These are phyloP conservation scores for Adelphocoris suturalis DNA, from an alignment of 2,888 invertebrate genomes.

Conservation along the genomic window DNA sequence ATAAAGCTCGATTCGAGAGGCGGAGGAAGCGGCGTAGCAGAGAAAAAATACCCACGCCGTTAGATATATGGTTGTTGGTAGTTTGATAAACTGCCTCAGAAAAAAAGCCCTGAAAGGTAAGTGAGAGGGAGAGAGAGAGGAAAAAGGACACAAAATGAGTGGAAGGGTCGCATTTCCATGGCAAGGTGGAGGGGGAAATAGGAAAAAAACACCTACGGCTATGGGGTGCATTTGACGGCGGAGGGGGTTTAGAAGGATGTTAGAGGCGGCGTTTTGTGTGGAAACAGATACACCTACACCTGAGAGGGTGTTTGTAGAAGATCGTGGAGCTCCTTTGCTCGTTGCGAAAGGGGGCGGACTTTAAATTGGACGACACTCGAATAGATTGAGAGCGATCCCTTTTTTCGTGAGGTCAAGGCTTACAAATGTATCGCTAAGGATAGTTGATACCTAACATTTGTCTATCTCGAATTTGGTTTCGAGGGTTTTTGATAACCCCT, in stretches of 20 bases:
- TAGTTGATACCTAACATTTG: too few species aligned
- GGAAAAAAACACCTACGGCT: not conserved
- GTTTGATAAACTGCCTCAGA: slow-evolving; percentile 56
- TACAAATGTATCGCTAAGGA: too few species aligned
- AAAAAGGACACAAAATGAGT: slow-evolving; percentile 22
- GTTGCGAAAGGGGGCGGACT: not conserved
- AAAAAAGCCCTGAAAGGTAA: slow-evolving; percentile 11
- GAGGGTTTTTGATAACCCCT: too few species aligned
- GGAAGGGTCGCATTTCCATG: not conserved
- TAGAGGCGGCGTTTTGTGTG: not conserved
- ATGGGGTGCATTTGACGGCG: not conserved
- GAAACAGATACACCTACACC: too few species aligned
- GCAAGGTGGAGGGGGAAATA: not conserved
- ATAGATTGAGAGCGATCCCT: not conserved
- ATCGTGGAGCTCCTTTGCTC: not conserved
- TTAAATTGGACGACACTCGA: not conserved
- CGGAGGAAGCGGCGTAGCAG: not conserved
- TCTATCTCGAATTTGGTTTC: too few species aligned
- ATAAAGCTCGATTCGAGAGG: slow-evolving; percentile 30
- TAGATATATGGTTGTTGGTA: slow-evolving; percentile 57
- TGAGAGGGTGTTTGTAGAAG: not conserved
- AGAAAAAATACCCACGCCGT: not conserved
- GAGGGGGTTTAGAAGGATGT: not conserved
- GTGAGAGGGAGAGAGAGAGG: not conserved
- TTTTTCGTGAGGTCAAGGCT: too few species aligned